Evolutionary conservation across 2,888 invertebrate species (phyloP), one percentile per base, ranked within the genome.

Genomic region (Plusia festucae): DNA sequence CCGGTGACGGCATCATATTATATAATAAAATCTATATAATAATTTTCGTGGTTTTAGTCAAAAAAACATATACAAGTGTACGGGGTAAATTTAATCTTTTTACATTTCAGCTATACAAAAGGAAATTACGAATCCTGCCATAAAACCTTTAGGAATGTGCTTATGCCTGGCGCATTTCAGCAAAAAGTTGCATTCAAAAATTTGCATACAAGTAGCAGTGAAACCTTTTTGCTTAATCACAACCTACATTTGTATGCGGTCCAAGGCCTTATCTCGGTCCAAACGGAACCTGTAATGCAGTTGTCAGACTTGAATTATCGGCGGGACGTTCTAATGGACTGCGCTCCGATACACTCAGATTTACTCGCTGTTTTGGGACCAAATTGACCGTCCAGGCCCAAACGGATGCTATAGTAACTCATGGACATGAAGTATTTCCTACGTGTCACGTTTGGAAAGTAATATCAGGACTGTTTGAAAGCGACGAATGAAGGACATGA

Each of bases 261-360:
- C 60, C 58, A 34, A 53, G 24, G 30, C 52, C 68, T 75, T 75
- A 76, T 75, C 75, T 60, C 53, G n/a, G 40, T 63, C 27, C 18
- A 24, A 75, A 51, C 57, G 58, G 63, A 73, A 63, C 68, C 60
- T 78, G 76, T 76, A 78, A 78, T 78, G 76, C 69, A 74, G 63
- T 69, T 78, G 76, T 76, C 78, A 68, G 69, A 62, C 57, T 51
- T 78, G 60, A 76, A 73, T 70, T 76, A 76, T 78, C 57, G 78
- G 62, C 60, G 66, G 78, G 22, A 64, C 70, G 61, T 52, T 53
- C 74, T 74, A 76, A 76, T 76, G 66, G 74, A 77, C 46, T 53
- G 53, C 32, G 40, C 61, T 44, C 63, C 60, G 69, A 54, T 78
- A 70, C 65, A 67, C 61, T 65, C 66, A 60, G 74, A 70, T 73